Conservation (phyloP, 2,113 vertebrate species). For the Oryzias javanicus region DNA sequence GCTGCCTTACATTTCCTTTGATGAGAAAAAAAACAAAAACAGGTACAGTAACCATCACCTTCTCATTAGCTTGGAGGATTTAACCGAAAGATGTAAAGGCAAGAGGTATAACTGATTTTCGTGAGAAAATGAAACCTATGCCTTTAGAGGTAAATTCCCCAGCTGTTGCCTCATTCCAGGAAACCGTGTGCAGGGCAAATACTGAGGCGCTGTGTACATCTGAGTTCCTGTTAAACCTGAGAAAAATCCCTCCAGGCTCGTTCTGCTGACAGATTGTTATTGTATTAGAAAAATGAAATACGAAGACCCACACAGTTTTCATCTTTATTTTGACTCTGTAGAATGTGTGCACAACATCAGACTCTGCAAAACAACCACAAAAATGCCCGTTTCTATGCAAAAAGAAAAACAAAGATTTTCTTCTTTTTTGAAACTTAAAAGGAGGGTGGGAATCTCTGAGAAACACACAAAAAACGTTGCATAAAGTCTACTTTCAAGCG, state of each 20-base stretch:
- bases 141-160: slow-evolving; percentile 73
- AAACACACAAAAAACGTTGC: slow-evolving; percentile 41
- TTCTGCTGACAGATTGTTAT: neutral
- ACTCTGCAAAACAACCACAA: slow-evolving; percentile 54
- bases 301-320: neutral
- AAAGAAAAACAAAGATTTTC: too few relatives aligned
- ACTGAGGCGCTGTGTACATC: slow-evolving; percentile 22
- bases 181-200: slow-evolving; percentile 58
- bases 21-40: neutral
- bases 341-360: slow-evolving; percentile 59
- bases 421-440: too few relatives aligned
- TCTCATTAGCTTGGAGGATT: slow-evolving; percentile 8
- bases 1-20: neutral
- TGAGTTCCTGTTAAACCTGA: slow-evolving; percentile 59
- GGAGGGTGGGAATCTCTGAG: too few relatives aligned
- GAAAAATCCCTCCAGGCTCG: slow-evolving; percentile 50
- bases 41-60: neutral
- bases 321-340: slow-evolving; percentile 68
- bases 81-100: slow-evolving; percentile 52
- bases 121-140: slow-evolving; percentile 77
- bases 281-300: neutral
- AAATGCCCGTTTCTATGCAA: slow-evolving; percentile 31
- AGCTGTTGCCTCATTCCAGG: slow-evolving; percentile 75
- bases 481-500: slow-evolving; percentile 29
- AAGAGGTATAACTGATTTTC: slow-evolving; percentile 60